phyloP scores from a whole-genome alignment of 2,113 vertebrate species.

The Brienomyrus brachyistius region DNA sequence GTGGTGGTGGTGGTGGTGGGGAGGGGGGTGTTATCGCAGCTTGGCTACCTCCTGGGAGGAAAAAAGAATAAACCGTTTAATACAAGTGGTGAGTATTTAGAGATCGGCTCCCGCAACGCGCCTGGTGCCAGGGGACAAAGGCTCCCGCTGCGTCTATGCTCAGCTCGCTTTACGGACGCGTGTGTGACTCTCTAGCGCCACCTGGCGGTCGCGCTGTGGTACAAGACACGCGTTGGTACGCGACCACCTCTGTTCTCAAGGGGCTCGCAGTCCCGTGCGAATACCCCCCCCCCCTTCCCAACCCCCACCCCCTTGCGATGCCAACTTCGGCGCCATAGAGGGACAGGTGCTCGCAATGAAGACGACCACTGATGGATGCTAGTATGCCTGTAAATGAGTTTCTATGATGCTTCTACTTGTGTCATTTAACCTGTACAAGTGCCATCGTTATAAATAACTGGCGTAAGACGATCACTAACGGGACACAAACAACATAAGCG shows the following conservation, averaged over 20 bases:
- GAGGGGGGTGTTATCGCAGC: neutral
- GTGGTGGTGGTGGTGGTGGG: neutral
- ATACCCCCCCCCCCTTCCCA: neutral
- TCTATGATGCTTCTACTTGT: neutral
- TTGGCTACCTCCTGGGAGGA: neutral
- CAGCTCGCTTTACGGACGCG: constrained; percentile 27
- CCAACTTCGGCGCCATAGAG: neutral
- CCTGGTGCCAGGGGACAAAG: constrained; percentile 4
- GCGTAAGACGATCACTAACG: neutral
- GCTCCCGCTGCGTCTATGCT: neutral
- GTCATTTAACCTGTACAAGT: neutral
- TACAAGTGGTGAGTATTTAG: neutral
- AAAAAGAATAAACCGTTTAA: neutral
- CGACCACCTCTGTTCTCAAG: constrained; percentile 1
- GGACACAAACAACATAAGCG: neutral
- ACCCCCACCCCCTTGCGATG: neutral
- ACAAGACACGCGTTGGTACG: constrained; percentile 26
- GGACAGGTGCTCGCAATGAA: neutral
- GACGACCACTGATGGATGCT: neutral
- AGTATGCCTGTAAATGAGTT: neutral
- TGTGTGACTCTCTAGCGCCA: constrained; percentile 64
- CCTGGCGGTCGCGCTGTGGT: constrained; percentile 56
- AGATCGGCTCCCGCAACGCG: neutral
- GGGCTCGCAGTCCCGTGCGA: neutral
- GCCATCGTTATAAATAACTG: neutral